Base-by-base conservation (phyloP, 2,797 vertebrate species). In the Acrossocheilus wenchowensis region DNA sequence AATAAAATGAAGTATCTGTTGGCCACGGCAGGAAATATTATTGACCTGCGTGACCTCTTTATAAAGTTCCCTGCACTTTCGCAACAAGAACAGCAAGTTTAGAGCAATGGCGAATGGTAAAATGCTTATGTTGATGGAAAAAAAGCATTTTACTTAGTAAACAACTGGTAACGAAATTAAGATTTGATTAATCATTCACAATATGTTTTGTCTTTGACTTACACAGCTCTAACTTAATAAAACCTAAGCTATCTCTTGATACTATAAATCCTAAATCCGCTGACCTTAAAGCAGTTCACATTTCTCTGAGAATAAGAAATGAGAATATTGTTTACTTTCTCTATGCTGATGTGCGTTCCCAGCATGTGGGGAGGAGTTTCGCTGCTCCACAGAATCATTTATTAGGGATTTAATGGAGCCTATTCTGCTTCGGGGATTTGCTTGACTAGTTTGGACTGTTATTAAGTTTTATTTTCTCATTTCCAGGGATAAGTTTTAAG, bases 1-100 rank as follows among this genome's bases (percentile, higher is more conserved):
- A 87, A 87, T 83, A 87, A 86, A 80, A 21, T 50, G 30, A 87
- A 87, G 74, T 83, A 85, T 82, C 45, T 87, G 8, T 48, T 75
- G 83, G 68, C 88, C 39, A 71, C 48, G 14, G 80, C 74, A 82
- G 74, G 83, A 75, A 81, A 83, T 87, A 85, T 89, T 74, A 77
- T 87, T 75, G 82, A 75, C 48, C 68, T 73, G 43, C 26, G 52
- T 48, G 86, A 85, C 30, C 39, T 87, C 50, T 86, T 83, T 81
- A 64, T 73, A 81, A 73, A 74, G 60, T 75, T 89, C 84, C 30
- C 66, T 26, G 2, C 14, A 57, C 78, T 72, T 79, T 50, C 30
- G 36, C 17, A 57, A 81, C 30, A 84, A 48, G 26, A 72, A 57
- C n/a, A n/a, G 17, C 15, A 12, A 43, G 43, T 45, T 57, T 64